A percentile compares a stretch with the other conserved stretches of the same genome.
These are phyloP conservation scores for Chanos chanos DNA, from an alignment of 2,797 vertebrate species.

Conservation along the genomic window DNA sequence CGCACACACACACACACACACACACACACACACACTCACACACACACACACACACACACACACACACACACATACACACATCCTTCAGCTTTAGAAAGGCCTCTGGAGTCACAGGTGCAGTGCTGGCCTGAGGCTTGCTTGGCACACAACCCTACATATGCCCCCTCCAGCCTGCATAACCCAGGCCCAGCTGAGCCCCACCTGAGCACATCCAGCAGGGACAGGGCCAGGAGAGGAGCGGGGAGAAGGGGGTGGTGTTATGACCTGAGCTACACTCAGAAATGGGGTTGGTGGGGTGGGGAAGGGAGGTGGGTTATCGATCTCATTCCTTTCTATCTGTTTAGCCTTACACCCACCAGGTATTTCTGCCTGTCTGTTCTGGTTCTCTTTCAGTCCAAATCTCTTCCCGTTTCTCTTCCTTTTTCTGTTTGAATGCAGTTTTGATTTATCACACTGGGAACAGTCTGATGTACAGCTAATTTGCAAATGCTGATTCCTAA, in stretches of 20 bases:
- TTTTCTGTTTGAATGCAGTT: slow-evolving; percentile 21
- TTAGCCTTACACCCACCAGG: not conserved
- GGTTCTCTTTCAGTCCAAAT: not conserved
- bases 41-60: slow-evolving; percentile 51
- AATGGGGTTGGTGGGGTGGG: too few species aligned
- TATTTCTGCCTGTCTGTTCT: not conserved
- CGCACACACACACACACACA: slow-evolving; percentile 54
- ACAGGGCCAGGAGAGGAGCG: slow-evolving; percentile 12
- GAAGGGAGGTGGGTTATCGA: too few species aligned
- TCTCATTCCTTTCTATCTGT: too few species aligned
- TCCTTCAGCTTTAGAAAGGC: slow-evolving; percentile 11
- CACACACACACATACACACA: slow-evolving; percentile 4
- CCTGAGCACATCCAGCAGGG: slow-evolving; percentile 39
- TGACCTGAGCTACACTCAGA: slow-evolving; percentile 36
- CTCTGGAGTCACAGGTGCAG: slow-evolving; percentile 46
- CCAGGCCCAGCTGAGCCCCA: slow-evolving; percentile 45
- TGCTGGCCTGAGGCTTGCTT: slow-evolving; percentile 44
- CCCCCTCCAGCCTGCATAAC: slow-evolving; percentile 20
- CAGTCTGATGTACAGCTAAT: too few species aligned
- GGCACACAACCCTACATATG: slow-evolving; percentile 36
- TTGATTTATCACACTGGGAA: too few species aligned
- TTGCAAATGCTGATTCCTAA: too few species aligned
- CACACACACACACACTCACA: slow-evolving; percentile 51
- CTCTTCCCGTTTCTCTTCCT: not conserved
- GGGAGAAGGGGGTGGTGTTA: not conserved